phyloP scores from a whole-genome alignment of 2,113 vertebrate species.

The Macroglossus sobrinus region DNA sequence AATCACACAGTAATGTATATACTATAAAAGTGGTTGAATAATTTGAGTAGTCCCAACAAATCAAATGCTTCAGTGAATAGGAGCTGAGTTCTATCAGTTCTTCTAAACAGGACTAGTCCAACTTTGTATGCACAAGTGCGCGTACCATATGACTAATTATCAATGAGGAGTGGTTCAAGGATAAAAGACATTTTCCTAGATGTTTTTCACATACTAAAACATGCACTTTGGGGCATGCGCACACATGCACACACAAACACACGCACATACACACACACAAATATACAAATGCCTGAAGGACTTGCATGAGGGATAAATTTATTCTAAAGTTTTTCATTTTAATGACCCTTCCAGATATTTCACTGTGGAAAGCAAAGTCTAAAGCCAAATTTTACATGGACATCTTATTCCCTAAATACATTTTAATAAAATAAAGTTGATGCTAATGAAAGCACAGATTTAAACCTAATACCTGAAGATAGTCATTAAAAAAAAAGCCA shows the following conservation, averaged over 20 bases:
- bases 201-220: not conserved
- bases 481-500: conserved; percentile 1
- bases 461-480: conserved; percentile 5
- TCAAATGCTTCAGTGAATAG: not conserved
- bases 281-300: not conserved
- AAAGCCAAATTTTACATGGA: conserved; percentile 12
- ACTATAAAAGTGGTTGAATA: conserved; percentile 6
- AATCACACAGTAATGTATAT: conserved; percentile 30
- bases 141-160: not conserved
- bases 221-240: not conserved
- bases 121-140: not conserved
- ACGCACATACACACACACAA: not conserved
- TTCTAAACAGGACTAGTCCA: not conserved
- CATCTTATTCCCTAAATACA: not conserved
- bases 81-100: not conserved
- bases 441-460: conserved; percentile 7
- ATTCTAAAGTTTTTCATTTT: conserved; percentile 9
- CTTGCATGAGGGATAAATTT: not conserved
- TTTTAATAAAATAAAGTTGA: conserved; percentile 45
- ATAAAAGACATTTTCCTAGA: not conserved
- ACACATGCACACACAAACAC: too few species aligned
- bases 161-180: not conserved
- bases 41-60: conserved; percentile 5
- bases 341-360: not conserved
- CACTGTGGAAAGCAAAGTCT: conserved; percentile 3